Evolutionary conservation across 1,140 invertebrate genomes (phyloP).

Genomic region (Caenorhabditis inopinata): DNA sequence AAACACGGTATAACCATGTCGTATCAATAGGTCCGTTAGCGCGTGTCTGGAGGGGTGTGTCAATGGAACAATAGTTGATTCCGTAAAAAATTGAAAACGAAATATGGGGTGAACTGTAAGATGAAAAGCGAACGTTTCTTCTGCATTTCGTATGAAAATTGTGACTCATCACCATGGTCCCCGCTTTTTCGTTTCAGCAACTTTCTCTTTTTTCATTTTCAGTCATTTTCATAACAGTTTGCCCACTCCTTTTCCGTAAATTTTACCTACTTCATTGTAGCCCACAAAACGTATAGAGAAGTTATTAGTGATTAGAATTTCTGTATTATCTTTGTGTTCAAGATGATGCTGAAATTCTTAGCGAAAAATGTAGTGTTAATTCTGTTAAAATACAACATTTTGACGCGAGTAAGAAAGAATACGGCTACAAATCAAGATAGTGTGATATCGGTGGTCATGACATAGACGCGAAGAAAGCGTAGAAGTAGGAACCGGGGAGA

Average conservation of each 20-base stretch:
- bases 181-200: too few species aligned
- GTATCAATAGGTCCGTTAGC: conserved; percentile 20
- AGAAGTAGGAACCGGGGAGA: not conserved
- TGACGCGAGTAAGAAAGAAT: not conserved
- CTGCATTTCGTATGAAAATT: not conserved
- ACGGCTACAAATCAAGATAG: conserved; percentile 13
- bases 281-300: not conserved
- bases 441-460: conserved; percentile 9
- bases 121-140: not conserved
- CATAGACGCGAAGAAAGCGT: not conserved
- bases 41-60: not conserved
- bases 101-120: conserved; percentile 1
- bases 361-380: not conserved
- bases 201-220: conserved; percentile 5
- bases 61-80: conserved; percentile 28
- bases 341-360: not conserved
- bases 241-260: not conserved
- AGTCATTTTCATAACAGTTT: not conserved
- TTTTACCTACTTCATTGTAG: not conserved
- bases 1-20: too few species aligned
- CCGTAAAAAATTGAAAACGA: conserved; percentile 9
- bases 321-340: not conserved
- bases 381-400: not conserved
- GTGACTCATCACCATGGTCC: not conserved
- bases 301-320: not conserved